phyloP scores from a whole-genome alignment of 2,113 vertebrate species.

The Nibea coibor region DNA sequence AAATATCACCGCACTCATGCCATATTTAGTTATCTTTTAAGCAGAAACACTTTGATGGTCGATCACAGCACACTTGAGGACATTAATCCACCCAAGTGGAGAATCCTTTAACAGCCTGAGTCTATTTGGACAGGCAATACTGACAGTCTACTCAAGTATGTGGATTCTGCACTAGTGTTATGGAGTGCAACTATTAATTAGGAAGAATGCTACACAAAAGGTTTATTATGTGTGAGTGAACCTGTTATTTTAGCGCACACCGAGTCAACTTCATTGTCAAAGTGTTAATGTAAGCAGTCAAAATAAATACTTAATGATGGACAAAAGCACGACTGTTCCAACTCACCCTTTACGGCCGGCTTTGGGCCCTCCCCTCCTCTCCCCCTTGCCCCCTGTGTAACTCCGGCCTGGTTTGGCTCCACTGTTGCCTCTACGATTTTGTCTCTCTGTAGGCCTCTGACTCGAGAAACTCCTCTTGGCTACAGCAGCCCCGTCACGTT shows the following conservation, averaged over 20 bases:
- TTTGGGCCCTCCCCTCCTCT: constrained; percentile 91
- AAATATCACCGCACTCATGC: constrained; percentile 3
- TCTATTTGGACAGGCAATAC: neutral
- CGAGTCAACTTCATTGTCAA: constrained; percentile 36
- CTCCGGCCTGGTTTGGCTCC: constrained; percentile 91
- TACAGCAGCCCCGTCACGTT: constrained; percentile 85
- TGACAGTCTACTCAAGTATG: neutral
- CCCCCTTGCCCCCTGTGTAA: constrained; percentile 91
- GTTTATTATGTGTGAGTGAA: constrained; percentile 39
- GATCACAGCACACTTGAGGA: neutral
- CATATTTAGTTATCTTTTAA: neutral
- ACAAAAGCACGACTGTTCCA: constrained; percentile 50
- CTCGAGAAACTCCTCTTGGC: constrained; percentile 97
- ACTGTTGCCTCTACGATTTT: constrained; percentile 91
- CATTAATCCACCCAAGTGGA: too few species aligned
- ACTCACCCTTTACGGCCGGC: constrained; percentile 94
- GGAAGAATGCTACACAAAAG: constrained; percentile 18
- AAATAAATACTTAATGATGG: neutral
- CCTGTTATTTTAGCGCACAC: constrained; percentile 9
- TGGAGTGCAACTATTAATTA: constrained; percentile 20
- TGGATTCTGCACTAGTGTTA: neutral
- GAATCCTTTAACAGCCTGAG: neutral
- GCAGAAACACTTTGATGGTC: neutral
- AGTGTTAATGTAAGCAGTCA: constrained; percentile 37
- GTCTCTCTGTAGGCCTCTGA: constrained; percentile 94